Base-by-base conservation (phyloP, 2,113 vertebrate species). In the Cephalopterus ornatus region DNA sequence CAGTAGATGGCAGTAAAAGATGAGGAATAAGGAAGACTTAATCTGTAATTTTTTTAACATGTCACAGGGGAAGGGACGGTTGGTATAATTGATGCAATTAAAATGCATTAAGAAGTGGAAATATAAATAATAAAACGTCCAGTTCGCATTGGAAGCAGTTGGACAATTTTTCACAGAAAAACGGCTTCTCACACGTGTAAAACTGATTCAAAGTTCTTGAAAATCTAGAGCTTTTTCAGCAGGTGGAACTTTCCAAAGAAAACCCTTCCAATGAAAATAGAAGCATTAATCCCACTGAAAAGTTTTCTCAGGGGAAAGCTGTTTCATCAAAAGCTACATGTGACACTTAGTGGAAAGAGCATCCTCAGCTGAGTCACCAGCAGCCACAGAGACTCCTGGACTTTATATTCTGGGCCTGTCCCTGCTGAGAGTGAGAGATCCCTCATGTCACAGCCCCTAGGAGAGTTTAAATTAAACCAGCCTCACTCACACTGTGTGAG, bases 1-100 rank as follows among this genome's bases (percentile, higher is more conserved):
- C 96, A 46, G 79, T 5, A 96, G 95, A 84, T 86, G 91, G 76
- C 95, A 94, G 47, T 55, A 55, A 63, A 71, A 74, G 47, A 47
- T 26, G 22, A 4, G 35, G 37, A 66, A 63, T 52, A 65, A 32
- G 2, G 5, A 11, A 21, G 55, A 20, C 52, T 8, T 46, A 63
- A 22, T 11, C 17, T 20, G 47, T 9, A 14, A 22, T 0, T 61
- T 61, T 61, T 32, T 39, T 37, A 37, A 61, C 35, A 11, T 26
- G 58, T 37, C 58, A 37, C 58, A 23, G 35, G 59, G 24, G 59
- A 39, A 27, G 35, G 55, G 35, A 27, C 17, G 26, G 35, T 27
- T 39, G 35, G 59, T 52, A 41, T 12, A 20, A 21, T 17, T 35
- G 63, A 11, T 47, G 15, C 6, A 11, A 63, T 73, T 84, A 27